Percentiles rank a stretch among this genome's conserved stretches.
Conservation (phyloP, 2,113 vertebrate genomes). For the Pseudopipra pipra region DNA sequence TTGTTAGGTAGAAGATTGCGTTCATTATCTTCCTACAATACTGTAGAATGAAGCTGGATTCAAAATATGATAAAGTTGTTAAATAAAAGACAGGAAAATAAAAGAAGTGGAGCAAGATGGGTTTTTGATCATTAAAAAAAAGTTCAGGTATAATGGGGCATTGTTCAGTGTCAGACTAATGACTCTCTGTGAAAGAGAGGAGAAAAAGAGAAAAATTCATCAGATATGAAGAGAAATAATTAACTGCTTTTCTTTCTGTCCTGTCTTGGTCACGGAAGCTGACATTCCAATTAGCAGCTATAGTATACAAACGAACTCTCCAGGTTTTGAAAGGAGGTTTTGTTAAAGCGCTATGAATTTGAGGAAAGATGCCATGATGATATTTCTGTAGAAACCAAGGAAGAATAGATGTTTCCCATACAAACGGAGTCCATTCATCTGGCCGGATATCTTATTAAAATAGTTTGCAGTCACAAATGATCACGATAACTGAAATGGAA, state of each 20-base stretch:
- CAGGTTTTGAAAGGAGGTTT: slow-evolving; percentile 62
- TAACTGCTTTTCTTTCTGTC: slow-evolving; percentile 72
- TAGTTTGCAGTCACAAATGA: slow-evolving; percentile 66
- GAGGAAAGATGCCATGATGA: slow-evolving; percentile 62
- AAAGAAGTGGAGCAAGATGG: slow-evolving; percentile 60
- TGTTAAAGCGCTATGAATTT: slow-evolving; percentile 66
- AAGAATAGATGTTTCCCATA: slow-evolving; percentile 62
- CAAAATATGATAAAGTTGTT: slow-evolving; percentile 72
- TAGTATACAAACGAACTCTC: slow-evolving; percentile 34
- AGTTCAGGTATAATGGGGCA: slow-evolving; percentile 76
- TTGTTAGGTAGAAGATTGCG: slow-evolving; percentile 5
- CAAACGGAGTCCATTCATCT: slow-evolving; percentile 39
- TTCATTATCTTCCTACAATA: slow-evolving; percentile 66
- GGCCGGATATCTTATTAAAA: slow-evolving; percentile 74
- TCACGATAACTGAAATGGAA: background rate
- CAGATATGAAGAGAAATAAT: slow-evolving; percentile 79
- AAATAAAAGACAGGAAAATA: slow-evolving; percentile 70
- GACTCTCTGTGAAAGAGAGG: slow-evolving; percentile 66
- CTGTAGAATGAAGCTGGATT: slow-evolving; percentile 58
- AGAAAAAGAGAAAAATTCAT: slow-evolving; percentile 73
- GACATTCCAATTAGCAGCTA: slow-evolving; percentile 78
- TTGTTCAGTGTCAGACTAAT: slow-evolving; percentile 78
- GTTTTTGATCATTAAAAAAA: slow-evolving; percentile 74
- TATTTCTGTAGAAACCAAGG: slow-evolving; percentile 63
- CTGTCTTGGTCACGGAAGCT: slow-evolving; percentile 60